These are phyloP conservation scores for Hedychridium roseum DNA, from an alignment of 2,888 invertebrate genomes.

Conservation along the genomic window DNA sequence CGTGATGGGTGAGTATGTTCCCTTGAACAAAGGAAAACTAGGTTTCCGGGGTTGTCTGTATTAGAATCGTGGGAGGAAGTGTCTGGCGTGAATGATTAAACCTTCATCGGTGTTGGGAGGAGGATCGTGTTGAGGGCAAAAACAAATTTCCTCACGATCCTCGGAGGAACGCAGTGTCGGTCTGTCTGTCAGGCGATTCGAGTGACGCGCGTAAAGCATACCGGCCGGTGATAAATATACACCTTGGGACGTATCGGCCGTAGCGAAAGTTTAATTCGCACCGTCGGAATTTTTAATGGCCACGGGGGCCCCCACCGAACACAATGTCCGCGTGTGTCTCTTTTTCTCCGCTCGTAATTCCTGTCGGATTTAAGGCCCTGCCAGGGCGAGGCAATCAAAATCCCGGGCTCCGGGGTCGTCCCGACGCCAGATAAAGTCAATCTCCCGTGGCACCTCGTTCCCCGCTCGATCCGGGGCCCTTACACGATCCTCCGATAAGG, in stretches of 20 bases:
- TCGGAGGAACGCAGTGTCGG: not conserved
- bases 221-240: too few species aligned
- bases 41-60: too few species aligned
- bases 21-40: too few species aligned
- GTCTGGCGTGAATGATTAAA: constrained; percentile 3
- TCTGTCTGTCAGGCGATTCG: not conserved
- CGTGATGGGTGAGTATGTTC: too few species aligned
- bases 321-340: not conserved
- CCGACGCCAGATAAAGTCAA: constrained; percentile 41
- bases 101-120: too few species aligned
- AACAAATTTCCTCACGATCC: too few species aligned
- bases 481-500: not conserved
- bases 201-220: not conserved
- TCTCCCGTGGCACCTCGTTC: constrained; percentile 35
- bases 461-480: constrained; percentile 5
- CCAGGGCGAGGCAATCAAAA: constrained; percentile 17
- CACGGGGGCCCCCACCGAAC: not conserved
- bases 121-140: too few species aligned
- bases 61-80: too few species aligned
- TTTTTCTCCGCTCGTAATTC: constrained; percentile 39
- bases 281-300: constrained; percentile 45
- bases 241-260: constrained; percentile 33
- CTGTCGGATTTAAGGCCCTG: constrained; percentile 39
- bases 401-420: constrained; percentile 14
- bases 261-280: constrained; percentile 47